Conservation (phyloP, 2,113 vertebrate species). For the Ophiodon elongatus region DNA sequence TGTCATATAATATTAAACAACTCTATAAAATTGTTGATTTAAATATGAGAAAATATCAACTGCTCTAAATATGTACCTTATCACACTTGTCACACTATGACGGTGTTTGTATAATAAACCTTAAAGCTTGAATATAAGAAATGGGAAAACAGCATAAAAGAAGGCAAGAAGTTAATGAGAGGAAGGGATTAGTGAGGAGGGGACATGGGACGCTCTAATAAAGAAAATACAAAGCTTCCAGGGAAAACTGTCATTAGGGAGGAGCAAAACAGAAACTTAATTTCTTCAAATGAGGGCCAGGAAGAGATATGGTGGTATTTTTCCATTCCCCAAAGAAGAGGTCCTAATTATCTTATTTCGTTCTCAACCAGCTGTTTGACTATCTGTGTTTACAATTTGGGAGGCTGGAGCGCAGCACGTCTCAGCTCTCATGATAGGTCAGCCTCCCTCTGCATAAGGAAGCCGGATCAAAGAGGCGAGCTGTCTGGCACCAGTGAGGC, state of each 20-base stretch:
- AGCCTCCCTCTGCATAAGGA: constrained; percentile 63
- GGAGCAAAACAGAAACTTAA: constrained; percentile 27
- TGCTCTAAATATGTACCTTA: not conserved
- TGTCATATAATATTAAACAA: not conserved
- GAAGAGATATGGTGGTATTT: constrained; percentile 48
- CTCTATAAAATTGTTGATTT: not conserved
- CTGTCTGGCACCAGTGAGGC: constrained; percentile 53
- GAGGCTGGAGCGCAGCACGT: constrained; percentile 48
- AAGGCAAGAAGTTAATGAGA: constrained; percentile 40
- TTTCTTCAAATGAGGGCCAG: constrained; percentile 38
- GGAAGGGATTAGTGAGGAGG: constrained; percentile 40
- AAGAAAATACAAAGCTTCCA: constrained; percentile 29
- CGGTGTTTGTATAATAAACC: constrained; percentile 2
- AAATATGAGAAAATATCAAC: not conserved
- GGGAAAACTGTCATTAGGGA: constrained; percentile 49
- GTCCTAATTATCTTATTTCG: constrained; percentile 52
- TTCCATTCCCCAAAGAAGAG: constrained; percentile 20
- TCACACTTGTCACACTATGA: not conserved
- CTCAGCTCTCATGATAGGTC: constrained; percentile 65
- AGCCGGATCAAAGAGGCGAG: constrained; percentile 69
- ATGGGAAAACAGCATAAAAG: constrained; percentile 9
- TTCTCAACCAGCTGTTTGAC: constrained; percentile 50
- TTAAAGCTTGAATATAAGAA: not conserved
- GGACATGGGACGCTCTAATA: constrained; percentile 25
- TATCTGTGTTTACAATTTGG: constrained; percentile 56